Evolutionary conservation across 1,140 invertebrate species (phyloP).

Genomic region (Lepidurus packardi): DNA sequence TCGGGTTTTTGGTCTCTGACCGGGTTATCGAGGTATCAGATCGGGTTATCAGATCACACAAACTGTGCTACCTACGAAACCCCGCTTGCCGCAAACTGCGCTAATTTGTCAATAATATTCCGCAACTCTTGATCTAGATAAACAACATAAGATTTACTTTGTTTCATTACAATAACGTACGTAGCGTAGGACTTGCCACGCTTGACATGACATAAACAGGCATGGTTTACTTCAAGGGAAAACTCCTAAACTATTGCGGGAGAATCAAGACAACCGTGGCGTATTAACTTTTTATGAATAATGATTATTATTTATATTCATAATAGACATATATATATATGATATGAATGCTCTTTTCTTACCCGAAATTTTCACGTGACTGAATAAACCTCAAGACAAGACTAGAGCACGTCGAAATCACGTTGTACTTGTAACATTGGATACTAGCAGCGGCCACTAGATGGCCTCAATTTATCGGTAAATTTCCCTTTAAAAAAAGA

Average conservation of each 20-base stretch:
- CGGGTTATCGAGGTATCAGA: too few relatives aligned
- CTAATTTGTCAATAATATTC: not conserved
- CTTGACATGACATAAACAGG: not conserved
- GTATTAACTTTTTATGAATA: not conserved
- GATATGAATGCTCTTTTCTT: not conserved
- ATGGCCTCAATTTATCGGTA: not conserved
- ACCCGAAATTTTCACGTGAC: not conserved
- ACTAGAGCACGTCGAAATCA: not conserved
- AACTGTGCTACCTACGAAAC: too few relatives aligned
- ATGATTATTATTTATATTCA: not conserved
- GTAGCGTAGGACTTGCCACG: too few relatives aligned
- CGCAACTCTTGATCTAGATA: not conserved
- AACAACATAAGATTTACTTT: too few relatives aligned
- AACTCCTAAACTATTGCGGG: not conserved
- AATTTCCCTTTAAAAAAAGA: too few relatives aligned
- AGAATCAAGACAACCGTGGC: not conserved
- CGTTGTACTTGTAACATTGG: too few relatives aligned
- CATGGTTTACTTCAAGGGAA: not conserved
- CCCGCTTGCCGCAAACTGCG: not conserved
- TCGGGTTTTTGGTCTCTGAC: too few relatives aligned
- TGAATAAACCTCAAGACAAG: not conserved
- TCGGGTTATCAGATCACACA: too few relatives aligned
- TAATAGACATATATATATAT: not conserved
- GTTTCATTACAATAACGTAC: too few relatives aligned
- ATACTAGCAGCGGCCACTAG: not conserved